Conservation (phyloP, 2,113 vertebrate genomes). For the Cryptotis parvus region DNA sequence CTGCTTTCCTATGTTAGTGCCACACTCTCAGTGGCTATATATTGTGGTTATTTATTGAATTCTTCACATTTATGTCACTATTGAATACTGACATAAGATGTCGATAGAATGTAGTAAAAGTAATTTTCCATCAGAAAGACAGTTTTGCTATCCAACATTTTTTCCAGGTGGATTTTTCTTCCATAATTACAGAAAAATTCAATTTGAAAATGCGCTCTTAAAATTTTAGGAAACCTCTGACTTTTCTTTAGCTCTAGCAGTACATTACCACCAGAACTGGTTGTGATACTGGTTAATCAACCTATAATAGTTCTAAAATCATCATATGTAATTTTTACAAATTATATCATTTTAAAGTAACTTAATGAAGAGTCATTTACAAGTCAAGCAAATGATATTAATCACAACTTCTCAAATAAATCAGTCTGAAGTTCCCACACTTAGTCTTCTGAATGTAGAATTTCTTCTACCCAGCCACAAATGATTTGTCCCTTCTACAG, state of each 20-base stretch:
- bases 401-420: not conserved
- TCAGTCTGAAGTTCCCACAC: not conserved
- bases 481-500: not conserved
- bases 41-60: not conserved
- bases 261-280: not conserved
- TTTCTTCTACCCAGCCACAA: too few relatives aligned
- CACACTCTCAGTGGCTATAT: not conserved
- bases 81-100: not conserved
- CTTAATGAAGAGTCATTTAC: not conserved
- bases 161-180: not conserved
- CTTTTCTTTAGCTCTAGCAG: not conserved
- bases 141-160: not conserved
- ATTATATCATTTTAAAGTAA: not conserved
- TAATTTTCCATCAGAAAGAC: not conserved
- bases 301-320: not conserved
- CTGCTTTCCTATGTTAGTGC: not conserved
- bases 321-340: not conserved
- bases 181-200: slow-evolving; percentile 5
- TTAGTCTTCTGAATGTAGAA: not conserved
- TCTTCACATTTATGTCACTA: not conserved
- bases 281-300: not conserved
- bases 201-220: not conserved
- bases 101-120: not conserved
- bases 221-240: not conserved
- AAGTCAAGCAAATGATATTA: not conserved